phyloP scores from a whole-genome alignment of 2,888 invertebrate genomes.

The Drosophila melanosoma region DNA sequence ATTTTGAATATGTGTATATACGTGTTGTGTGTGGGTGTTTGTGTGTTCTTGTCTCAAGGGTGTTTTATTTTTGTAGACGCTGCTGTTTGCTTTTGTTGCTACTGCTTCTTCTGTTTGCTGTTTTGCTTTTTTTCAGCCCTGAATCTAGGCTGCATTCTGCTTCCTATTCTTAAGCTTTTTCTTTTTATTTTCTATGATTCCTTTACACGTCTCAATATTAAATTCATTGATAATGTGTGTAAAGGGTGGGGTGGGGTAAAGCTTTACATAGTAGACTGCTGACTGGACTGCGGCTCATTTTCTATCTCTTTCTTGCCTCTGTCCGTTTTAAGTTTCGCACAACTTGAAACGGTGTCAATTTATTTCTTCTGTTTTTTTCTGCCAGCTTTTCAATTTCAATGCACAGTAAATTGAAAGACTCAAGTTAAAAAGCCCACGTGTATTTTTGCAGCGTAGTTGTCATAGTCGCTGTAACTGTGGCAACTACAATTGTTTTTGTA shows the following conservation, averaged over 20 bases:
- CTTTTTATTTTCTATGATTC: conserved; percentile 14
- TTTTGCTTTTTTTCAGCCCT: conserved; percentile 16
- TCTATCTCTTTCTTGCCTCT: background rate
- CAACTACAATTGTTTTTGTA: conserved; percentile 36
- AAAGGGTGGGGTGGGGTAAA: background rate
- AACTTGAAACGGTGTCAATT: conserved; percentile 48
- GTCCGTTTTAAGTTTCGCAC: conserved; percentile 38
- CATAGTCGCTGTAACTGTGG: conserved; percentile 27
- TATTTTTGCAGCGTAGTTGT: conserved; percentile 17
- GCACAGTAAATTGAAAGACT: conserved; percentile 38
- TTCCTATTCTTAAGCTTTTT: conserved; percentile 16
- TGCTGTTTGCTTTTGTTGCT: conserved; percentile 5
- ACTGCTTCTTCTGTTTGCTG: background rate
- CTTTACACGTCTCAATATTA: conserved; percentile 44
- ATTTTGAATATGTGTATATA: background rate
- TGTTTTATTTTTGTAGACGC: conserved; percentile 47
- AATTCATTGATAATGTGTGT: conserved; percentile 36
- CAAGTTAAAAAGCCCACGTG: conserved; percentile 50
- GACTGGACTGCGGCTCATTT: conserved; percentile 20
- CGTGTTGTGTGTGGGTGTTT: background rate
- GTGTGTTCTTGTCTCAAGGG: conserved; percentile 73
- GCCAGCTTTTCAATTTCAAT: conserved; percentile 46
- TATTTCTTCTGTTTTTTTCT: conserved; percentile 11
- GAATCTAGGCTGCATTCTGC: conserved; percentile 29
- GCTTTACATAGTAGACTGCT: conserved; percentile 33